Conservation (phyloP, 2,888 invertebrate species). For the Philonicus albiceps region DNA sequence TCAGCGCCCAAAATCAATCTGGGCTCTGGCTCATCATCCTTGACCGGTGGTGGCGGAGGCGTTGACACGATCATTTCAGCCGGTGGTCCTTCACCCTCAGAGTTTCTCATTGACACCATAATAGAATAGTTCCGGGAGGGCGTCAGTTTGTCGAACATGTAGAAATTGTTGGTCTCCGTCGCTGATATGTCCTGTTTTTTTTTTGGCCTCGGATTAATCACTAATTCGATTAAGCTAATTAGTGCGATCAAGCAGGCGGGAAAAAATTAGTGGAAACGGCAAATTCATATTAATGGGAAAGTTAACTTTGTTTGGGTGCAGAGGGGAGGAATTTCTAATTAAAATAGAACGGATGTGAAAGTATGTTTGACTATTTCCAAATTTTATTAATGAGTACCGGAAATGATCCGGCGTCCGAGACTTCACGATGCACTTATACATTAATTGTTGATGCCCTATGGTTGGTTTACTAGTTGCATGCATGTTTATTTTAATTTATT, state of each 20-base stretch:
- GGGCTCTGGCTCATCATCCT: conserved; percentile 49
- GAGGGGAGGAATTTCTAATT: neutral
- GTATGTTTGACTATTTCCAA: neutral
- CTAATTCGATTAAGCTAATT: conserved; percentile 35
- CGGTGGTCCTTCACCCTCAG: conserved; percentile 79
- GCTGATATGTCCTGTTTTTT: conserved; percentile 75
- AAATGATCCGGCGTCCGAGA: neutral
- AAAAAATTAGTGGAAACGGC: conserved; percentile 17
- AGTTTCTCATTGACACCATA: conserved; percentile 81
- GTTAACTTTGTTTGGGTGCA: neutral
- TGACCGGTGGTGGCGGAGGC: conserved; percentile 61
- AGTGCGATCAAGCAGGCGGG: neutral
- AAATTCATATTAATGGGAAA: neutral
- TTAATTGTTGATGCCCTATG: neutral
- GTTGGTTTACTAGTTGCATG: neutral
- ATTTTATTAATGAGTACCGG: conserved; percentile 24
- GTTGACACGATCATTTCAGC: conserved; percentile 73
- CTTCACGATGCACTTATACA: neutral
- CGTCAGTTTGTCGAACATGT: conserved; percentile 78
- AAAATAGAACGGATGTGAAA: conserved; percentile 20
- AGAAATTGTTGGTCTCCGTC: conserved; percentile 73
- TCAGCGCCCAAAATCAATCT: conserved; percentile 73
- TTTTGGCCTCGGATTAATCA: neutral
- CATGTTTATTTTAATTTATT: neutral
- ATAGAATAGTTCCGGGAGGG: conserved; percentile 78